A percentile compares a stretch with the other conserved stretches of the same genome.
Evolutionary conservation across 2,797 vertebrate genomes (phyloP).

Genomic region (Acanthis flammea): DNA sequence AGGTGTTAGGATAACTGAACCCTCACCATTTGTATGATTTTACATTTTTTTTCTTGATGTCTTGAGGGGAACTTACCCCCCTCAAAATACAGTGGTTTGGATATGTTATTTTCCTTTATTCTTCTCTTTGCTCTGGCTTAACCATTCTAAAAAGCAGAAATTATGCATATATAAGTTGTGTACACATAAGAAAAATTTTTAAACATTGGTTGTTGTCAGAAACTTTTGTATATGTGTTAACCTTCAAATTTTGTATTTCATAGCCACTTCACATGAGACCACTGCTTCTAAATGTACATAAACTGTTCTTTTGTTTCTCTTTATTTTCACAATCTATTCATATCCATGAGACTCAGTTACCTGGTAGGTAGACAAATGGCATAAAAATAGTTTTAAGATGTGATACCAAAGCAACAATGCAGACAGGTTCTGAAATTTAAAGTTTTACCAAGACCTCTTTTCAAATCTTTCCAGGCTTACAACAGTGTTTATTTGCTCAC

Average conservation of each 20-base stretch:
- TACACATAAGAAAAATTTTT: neutral
- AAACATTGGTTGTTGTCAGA: neutral
- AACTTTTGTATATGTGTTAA: rapidly evolving
- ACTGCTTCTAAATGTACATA: neutral
- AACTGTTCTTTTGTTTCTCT: neutral
- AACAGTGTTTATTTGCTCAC: neutral
- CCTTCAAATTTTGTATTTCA: neutral
- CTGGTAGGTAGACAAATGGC: neutral
- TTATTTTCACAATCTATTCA: neutral
- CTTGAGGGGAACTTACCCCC: neutral
- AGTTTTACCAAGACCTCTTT: neutral
- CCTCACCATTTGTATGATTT: neutral
- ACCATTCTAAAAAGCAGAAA: neutral
- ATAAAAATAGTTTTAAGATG: neutral
- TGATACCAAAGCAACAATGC: neutral
- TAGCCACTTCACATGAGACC: neutral
- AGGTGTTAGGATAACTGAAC: neutral
- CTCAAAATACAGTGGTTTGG: neutral
- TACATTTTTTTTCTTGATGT: neutral
- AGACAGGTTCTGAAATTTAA: neutral
- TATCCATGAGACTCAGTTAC: neutral
- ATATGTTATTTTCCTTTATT: neutral
- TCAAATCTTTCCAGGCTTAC: neutral
- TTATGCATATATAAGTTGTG: neutral
- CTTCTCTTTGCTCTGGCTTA: neutral